Evolutionary conservation across 2,113 vertebrate species (phyloP), one percentile per base, ranked within the genome.

Genomic region (Numida meleagris): DNA sequence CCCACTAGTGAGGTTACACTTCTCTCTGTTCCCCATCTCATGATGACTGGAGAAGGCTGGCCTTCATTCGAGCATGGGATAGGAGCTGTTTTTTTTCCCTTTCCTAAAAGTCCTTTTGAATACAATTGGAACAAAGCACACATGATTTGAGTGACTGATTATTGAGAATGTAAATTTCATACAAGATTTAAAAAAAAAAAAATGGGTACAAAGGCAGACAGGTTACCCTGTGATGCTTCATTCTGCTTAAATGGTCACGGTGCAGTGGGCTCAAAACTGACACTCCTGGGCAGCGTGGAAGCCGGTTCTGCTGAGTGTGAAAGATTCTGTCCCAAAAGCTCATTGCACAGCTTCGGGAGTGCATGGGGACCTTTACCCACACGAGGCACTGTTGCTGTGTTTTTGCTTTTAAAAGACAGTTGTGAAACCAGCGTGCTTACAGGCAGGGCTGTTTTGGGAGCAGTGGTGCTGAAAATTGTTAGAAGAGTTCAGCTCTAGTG

Each of bases 281-380:
- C 86, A 73, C 86, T 33, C 88, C 76, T 79, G 58, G 71, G 50
- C 90, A 29, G 53, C 53, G 65, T 93, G 83, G 88, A 94, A 94
- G 73, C 43, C 53, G 77, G 4, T 68, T 61, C 16, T 0, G 10
- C 29, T 27, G 55, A 63, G 29, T 2, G 2, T 27, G 55, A n/a
- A 74, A 18, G 18, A 53, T 61, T 67, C 27, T 82, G 48, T 80
- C 68, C 27, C 45, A 36, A 61, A 66, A 92, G 59, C 50, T 80
- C 50, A 62, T 34, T 24, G 4, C 0, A 0, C 12, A 0, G 3
- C 53, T 70, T 71, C 27, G 19, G 25, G 45, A 48, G 11, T 40
- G 15, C 29, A 42, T 18, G 40, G 21, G 62, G 23, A 13, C 17
- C 43, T n/a, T 16, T 33, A 11, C 11, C 23, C 9, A 43, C 23